Evolutionary conservation across 1,140 invertebrate genomes (phyloP), one percentile per base, ranked within the genome.

Genomic region (Drosophila lacteicornis): DNA sequence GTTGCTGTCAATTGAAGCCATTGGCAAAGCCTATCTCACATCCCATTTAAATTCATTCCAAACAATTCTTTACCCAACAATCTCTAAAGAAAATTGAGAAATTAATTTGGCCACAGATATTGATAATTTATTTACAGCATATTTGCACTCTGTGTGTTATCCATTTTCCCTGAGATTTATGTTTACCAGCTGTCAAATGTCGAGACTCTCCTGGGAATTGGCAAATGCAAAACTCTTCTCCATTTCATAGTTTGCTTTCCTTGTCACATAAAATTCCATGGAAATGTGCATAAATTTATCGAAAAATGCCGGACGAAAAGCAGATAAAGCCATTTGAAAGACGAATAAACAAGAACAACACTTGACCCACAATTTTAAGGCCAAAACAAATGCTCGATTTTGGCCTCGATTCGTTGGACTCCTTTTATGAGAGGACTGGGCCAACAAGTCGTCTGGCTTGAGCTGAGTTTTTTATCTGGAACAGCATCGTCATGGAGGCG

Each of bases 321-420:
- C 7, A 71, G 51, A 71, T 58, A 71, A 59, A 47, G 43, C 38
- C 40, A 71, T 57, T 19, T n/a, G n/a, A 42, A 49, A 58, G 33
- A 47, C 42, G 43, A 42, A 25, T 46, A 58, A 38, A 43, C 27
- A 71, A 67, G 12, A 62, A 59, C 38, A 47, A 59, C 69, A 49
- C 59, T 73, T 73, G 67, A 73, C 69, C 69, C 53, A 71, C 53
- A 73, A 59, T 73, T 73, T 71, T 73, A 43, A 38, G 53, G 67
- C 67, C 67, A 71, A 59, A 71, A 71, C 69, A 59, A 71, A 71
- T 73, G 43, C 69, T 43, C 27, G 36, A 59, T 58, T 73, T 63
- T 50, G 36, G 43, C 27, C 69, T 27, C 25, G 22, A 46, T 70
- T 22, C 3, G 30, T 33, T 42, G 43, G 60, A 56, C 40, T 56